Percentiles rank a stretch among this genome's conserved stretches.
phyloP scores from a whole-genome alignment of 1,140 invertebrate species.

The Ditylenchus dipsaci region DNA sequence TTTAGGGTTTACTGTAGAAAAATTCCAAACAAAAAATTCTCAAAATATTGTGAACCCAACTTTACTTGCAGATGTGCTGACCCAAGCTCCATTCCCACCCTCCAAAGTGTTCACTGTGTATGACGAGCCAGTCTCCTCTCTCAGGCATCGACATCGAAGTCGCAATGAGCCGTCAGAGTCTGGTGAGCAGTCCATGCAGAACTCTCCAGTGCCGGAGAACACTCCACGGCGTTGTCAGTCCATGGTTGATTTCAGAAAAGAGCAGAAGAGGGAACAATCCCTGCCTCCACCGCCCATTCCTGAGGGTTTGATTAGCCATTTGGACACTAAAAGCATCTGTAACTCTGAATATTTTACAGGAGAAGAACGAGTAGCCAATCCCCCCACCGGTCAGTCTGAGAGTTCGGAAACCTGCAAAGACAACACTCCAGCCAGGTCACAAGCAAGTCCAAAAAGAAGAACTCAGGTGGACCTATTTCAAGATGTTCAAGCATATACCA shows the following conservation, averaged over 20 bases:
- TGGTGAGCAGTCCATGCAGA: not conserved
- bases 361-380: not conserved
- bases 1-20: too few relatives aligned
- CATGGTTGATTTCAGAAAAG: constrained; percentile 27
- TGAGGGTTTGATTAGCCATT: not conserved
- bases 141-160: not conserved
- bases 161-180: constrained; percentile 2
- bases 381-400: not conserved
- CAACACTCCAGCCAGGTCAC: constrained; percentile 11
- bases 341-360: not conserved
- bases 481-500: constrained; percentile 35
- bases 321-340: not conserved
- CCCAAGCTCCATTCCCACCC: constrained; percentile 25
- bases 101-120: constrained; percentile 29
- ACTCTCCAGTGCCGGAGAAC: constrained; percentile 9
- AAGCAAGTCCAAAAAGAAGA: constrained; percentile 27
- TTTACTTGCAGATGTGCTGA: constrained; percentile 35
- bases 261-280: constrained; percentile 1
- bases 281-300: not conserved
- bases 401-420: not conserved
- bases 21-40: too few relatives aligned
- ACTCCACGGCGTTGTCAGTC: constrained; percentile 33
- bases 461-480: constrained; percentile 15
- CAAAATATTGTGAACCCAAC: too few relatives aligned
- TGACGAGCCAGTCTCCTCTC: constrained; percentile 14